These are phyloP conservation scores for Pegoplata infirma DNA, from an alignment of 2,888 invertebrate species.

Conservation along the genomic window DNA sequence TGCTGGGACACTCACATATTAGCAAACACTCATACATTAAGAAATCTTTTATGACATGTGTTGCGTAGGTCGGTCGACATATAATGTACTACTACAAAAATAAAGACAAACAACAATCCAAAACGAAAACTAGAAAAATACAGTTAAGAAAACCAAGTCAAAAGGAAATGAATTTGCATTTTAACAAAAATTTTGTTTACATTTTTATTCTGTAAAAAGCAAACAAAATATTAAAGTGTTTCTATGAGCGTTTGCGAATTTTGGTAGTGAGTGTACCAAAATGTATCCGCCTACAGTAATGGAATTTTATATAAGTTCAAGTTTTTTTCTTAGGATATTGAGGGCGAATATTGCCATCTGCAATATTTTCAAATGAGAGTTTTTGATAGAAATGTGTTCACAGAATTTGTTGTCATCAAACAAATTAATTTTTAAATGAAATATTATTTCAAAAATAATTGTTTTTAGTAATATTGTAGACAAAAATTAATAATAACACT, in stretches of 20 bases:
- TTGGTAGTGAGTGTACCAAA: background rate
- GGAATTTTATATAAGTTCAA: too few species aligned
- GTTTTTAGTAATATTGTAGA: too few species aligned
- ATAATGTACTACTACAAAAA: background rate
- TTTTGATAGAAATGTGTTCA: too few species aligned
- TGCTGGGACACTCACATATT: background rate
- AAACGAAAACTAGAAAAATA: background rate
- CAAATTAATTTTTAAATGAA: too few species aligned
- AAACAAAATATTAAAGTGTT: constrained; percentile 2
- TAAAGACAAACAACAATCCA: too few species aligned
- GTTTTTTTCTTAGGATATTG: too few species aligned
- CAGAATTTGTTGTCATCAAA: too few species aligned
- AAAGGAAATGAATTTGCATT: constrained; percentile 26
- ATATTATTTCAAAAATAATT: too few species aligned
- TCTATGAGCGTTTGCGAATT: background rate
- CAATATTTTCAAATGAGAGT: too few species aligned
- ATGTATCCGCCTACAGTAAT: background rate
- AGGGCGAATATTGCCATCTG: too few species aligned
- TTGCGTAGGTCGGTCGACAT: background rate
- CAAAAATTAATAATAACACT: too few species aligned
- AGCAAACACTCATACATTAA: background rate
- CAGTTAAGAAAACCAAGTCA: constrained; percentile 18
- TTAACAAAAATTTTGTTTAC: constrained; percentile 19
- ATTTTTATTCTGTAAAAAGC: background rate
- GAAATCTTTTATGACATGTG: background rate